Percentiles rank a stretch among this genome's conserved stretches.
Conservation (phyloP, 2,113 vertebrate genomes). For the Leiothrix lutea region DNA sequence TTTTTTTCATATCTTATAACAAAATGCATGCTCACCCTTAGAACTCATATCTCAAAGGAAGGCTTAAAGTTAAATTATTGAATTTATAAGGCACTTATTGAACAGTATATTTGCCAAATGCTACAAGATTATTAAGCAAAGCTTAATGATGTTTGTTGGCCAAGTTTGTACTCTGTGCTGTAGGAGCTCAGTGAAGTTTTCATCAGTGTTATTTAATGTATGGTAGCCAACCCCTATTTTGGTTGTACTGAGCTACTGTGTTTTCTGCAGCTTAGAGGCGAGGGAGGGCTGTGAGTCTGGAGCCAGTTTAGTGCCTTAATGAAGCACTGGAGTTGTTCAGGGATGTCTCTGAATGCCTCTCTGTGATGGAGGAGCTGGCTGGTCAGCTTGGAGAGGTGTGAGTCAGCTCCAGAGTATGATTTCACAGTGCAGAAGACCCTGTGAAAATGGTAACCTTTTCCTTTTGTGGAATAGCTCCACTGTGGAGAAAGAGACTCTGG, state of each 20-base stretch:
- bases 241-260: background rate
- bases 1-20: background rate
- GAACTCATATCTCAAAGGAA: slow-evolving; percentile 29
- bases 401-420: background rate
- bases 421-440: background rate
- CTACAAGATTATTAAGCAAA: slow-evolving; percentile 11
- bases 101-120: slow-evolving; percentile 29
- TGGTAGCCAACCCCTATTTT: background rate
- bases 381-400: background rate
- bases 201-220: background rate
- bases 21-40: background rate
- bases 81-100: slow-evolving; percentile 32
- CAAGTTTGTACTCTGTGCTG: slow-evolving; percentile 1
- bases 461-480: background rate
- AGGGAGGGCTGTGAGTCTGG: background rate
- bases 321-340: background rate
- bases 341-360: fast-evolving
- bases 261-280: background rate
- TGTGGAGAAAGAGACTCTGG: background rate
- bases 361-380: background rate
- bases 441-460: background rate
- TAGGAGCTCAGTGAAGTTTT: background rate
- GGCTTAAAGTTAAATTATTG: slow-evolving; percentile 44
- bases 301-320: background rate
- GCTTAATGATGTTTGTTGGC: slow-evolving; percentile 40